Evolutionary conservation across 2,888 invertebrate genomes (phyloP).

Genomic region (Craniophora ligustri): DNA sequence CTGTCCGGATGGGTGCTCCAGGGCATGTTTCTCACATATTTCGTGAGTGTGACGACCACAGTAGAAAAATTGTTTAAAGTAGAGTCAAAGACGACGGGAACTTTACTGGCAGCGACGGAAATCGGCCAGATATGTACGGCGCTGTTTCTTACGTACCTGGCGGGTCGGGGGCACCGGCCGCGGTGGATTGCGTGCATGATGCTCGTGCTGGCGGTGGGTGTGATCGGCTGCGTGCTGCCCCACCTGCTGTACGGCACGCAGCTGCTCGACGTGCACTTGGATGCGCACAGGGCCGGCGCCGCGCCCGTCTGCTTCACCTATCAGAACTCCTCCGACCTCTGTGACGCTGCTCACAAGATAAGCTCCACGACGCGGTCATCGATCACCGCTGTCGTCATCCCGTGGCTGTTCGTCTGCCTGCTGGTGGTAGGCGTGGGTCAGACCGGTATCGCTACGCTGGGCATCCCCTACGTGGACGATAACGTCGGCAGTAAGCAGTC

Average conservation of each 20-base stretch:
- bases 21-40: slow-evolving; percentile 98
- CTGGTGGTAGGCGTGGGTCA: slow-evolving; percentile 97
- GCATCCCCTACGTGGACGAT: slow-evolving; percentile 98
- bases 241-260: slow-evolving; percentile 95
- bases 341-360: slow-evolving; percentile 89
- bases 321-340: slow-evolving; percentile 71
- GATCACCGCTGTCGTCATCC: slow-evolving; percentile 94
- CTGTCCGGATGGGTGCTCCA: slow-evolving; percentile 95
- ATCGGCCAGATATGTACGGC: slow-evolving; percentile 98
- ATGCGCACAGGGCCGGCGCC: slow-evolving; percentile 74
- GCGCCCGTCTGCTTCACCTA: slow-evolving; percentile 72
- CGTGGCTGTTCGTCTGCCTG: slow-evolving; percentile 96
- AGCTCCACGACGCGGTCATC: slow-evolving; percentile 92
- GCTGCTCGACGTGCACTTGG: slow-evolving; percentile 86
- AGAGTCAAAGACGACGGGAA: slow-evolving; percentile 96
- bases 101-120: slow-evolving; percentile 96
- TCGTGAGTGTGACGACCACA: slow-evolving; percentile 97
- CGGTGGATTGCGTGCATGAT: slow-evolving; percentile 98
- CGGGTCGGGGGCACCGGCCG: slow-evolving; percentile 96
- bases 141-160: slow-evolving; percentile 95
- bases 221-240: slow-evolving; percentile 95
- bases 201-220: slow-evolving; percentile 95
- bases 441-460: slow-evolving; percentile 97
- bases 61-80: slow-evolving; percentile 97
- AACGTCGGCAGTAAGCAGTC: slow-evolving; percentile 97